A percentile compares a stretch with the other conserved stretches of the same genome.
Conservation (phyloP, 2,888 invertebrate species). For the Ellobium chinense region DNA sequence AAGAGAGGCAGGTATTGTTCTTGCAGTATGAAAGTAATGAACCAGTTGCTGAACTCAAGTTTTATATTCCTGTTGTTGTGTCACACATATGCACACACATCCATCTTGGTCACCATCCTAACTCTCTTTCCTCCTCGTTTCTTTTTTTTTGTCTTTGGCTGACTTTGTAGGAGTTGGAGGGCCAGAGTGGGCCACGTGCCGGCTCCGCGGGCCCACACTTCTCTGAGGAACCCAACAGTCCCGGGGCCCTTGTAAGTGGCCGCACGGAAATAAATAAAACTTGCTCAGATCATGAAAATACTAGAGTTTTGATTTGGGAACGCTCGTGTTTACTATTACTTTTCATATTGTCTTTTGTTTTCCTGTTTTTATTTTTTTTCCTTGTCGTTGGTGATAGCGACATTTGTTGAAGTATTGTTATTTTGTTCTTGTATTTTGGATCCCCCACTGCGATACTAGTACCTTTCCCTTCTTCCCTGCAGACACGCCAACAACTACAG, state of each 20-base stretch:
- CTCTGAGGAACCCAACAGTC: slow-evolving; percentile 48
- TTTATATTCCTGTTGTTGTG: slow-evolving; percentile 14
- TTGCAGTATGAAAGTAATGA: no score
- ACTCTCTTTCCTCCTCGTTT: slow-evolving; percentile 29
- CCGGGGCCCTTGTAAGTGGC: slow-evolving; percentile 49
- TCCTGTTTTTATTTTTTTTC: no score
- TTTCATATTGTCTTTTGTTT: slow-evolving; percentile 39
- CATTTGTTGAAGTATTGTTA: slow-evolving; percentile 21
- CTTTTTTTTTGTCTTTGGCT: slow-evolving; percentile 34
- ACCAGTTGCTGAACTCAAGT: no score
- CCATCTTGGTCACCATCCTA: slow-evolving; percentile 15
- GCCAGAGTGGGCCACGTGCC: slow-evolving; percentile 29
- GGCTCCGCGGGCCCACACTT: slow-evolving; percentile 42
- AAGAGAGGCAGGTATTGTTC: no score
- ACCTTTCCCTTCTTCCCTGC: not conserved
- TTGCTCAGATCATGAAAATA: slow-evolving; percentile 24
- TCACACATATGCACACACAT: slow-evolving; percentile 21
- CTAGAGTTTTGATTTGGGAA: slow-evolving; percentile 33
- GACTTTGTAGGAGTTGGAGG: slow-evolving; percentile 43
- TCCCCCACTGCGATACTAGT: slow-evolving; percentile 16
- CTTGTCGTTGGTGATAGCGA: slow-evolving; percentile 33
- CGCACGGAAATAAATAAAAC: slow-evolving; percentile 32
- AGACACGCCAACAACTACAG: not conserved
- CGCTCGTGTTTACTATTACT: slow-evolving; percentile 35
- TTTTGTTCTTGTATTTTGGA: slow-evolving; percentile 20